These are phyloP conservation scores for Reticulitermes lucifugus DNA, from an alignment of 2,888 invertebrate species.

Conservation along the genomic window DNA sequence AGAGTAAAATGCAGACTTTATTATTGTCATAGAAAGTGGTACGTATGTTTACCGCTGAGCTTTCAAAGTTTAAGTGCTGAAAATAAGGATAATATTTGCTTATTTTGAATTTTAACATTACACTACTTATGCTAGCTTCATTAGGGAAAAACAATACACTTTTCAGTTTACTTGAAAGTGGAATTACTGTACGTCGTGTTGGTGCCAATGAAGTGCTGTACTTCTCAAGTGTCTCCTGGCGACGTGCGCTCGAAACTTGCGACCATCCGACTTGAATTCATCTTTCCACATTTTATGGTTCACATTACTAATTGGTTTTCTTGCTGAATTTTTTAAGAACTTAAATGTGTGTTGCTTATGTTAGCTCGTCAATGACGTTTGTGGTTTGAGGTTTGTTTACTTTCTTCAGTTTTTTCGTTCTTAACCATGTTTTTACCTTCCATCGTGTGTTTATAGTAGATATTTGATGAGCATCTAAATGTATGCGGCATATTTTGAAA, in stretches of 20 bases:
- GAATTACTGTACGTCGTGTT: not conserved
- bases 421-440: not conserved
- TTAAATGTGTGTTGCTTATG: not conserved
- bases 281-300: conserved; percentile 7
- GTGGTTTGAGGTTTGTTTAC: not conserved
- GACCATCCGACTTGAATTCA: not conserved
- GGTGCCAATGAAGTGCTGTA: not conserved
- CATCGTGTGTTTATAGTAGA: not conserved
- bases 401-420: not conserved
- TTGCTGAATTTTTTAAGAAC: not conserved
- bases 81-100: not conserved
- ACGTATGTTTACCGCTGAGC: no score
- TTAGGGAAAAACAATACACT: not conserved
- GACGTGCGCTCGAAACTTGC: not conserved
- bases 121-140: not conserved
- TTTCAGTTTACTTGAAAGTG: not conserved
- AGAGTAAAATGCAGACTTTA: no score
- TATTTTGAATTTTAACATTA: not conserved
- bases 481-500: not conserved
- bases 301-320: conserved; percentile 16
- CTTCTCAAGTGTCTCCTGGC: not conserved
- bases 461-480: not conserved
- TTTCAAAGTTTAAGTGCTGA: not conserved
- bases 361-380: not conserved
- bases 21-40: no score